A percentile compares a stretch with the other conserved stretches of the same genome.
Evolutionary conservation across 2,888 invertebrate genomes (phyloP).

Genomic region (Mythimna pallens): DNA sequence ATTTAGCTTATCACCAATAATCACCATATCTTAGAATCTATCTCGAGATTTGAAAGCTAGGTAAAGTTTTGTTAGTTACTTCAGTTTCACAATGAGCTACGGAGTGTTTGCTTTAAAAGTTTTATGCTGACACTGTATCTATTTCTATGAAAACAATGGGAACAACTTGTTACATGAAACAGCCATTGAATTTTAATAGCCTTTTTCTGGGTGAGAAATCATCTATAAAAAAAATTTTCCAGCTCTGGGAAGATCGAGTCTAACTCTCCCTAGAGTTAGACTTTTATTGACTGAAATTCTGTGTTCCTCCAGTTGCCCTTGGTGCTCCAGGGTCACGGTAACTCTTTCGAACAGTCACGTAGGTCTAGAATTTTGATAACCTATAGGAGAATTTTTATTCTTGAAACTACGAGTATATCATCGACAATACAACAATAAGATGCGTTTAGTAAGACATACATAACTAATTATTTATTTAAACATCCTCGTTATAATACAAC

Average conservation of each 20-base stretch:
- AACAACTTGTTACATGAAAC: neutral
- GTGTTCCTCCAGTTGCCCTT: too few species aligned
- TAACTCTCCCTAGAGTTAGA: neutral
- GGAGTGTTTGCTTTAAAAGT: neutral
- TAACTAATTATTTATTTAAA: neutral
- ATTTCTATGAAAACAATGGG: neutral
- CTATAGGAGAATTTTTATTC: too few species aligned
- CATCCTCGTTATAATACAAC: conserved; percentile 5
- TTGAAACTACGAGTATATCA: too few species aligned
- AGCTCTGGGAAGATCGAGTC: neutral
- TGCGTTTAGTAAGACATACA: too few species aligned
- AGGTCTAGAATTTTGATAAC: neutral
- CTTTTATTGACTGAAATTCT: too few species aligned
- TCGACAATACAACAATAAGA: too few species aligned
- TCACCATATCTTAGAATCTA: neutral
- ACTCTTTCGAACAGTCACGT: too few species aligned
- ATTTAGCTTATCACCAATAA: neutral
- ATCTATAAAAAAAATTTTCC: too few species aligned
- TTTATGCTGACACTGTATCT: neutral
- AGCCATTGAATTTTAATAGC: neutral
- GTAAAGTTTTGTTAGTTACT: neutral
- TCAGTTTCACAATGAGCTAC: neutral
- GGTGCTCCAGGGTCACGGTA: too few species aligned
- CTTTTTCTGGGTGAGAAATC: too few species aligned
- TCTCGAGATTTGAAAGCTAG: neutral